Evolutionary conservation across 2,797 vertebrate species (phyloP).

Genomic region (Aselliscus stoliczkanus): DNA sequence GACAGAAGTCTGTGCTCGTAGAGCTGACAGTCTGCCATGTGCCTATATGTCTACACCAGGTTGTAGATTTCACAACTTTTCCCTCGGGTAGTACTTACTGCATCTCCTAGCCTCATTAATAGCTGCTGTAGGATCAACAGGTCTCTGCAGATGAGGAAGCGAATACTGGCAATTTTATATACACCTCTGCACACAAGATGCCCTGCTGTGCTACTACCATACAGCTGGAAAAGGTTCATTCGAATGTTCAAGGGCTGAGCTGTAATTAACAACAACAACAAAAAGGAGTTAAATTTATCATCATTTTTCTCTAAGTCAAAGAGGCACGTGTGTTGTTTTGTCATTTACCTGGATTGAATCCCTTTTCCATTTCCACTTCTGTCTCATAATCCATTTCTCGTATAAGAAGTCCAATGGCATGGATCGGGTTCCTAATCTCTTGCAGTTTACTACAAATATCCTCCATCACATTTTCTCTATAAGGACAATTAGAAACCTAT

Average conservation of each 20-base stretch:
- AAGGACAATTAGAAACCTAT: not conserved
- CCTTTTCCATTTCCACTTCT: conserved; percentile 84
- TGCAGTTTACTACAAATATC: conserved; percentile 94
- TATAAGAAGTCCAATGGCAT: conserved; percentile 87
- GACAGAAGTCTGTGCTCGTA: not conserved
- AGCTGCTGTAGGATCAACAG: conserved; percentile 93
- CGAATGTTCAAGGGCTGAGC: conserved; percentile 84
- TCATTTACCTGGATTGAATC: conserved; percentile 73
- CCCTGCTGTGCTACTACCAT: conserved; percentile 84
- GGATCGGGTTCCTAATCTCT: conserved; percentile 89
- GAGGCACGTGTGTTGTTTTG: accelerated
- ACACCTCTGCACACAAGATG: conserved; percentile 86
- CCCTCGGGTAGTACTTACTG: conserved; percentile 80
- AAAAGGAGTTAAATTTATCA: not conserved
- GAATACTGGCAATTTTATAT: conserved; percentile 85
- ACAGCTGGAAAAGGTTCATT: conserved; percentile 90
- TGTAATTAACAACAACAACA: conserved; percentile 62
- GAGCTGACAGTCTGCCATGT: not conserved
- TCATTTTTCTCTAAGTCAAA: not conserved
- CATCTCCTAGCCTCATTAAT: conserved; percentile 87
- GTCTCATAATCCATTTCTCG: conserved; percentile 95
- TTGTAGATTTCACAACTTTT: not conserved
- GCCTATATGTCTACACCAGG: not conserved
- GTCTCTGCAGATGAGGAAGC: conserved; percentile 92
- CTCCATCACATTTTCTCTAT: conserved; percentile 88